Conservation (phyloP, 2,888 invertebrate species). For the Folsomia manolachei region DNA sequence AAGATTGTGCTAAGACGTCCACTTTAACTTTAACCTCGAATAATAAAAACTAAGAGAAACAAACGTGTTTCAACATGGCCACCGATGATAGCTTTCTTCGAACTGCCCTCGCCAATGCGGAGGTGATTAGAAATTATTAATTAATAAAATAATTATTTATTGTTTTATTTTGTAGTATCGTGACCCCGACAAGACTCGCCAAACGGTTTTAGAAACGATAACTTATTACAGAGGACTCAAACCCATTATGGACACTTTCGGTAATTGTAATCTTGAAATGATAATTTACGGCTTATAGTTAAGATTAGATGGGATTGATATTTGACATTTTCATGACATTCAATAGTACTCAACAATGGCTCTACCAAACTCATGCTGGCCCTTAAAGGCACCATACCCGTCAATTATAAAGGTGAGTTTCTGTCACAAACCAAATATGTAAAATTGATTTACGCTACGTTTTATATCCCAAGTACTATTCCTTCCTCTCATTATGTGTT, state of each 20-base stretch:
- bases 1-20: too few relatives aligned
- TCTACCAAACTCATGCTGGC: constrained; percentile 74
- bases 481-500: too few relatives aligned
- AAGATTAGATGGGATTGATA: background rate
- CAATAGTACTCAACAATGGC: constrained; percentile 74
- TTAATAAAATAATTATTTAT: background rate
- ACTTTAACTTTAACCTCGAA: too few relatives aligned
- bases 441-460: too few relatives aligned
- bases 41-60: too few relatives aligned
- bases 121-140: background rate
- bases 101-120: background rate
- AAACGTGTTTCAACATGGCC: background rate
- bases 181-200: constrained; percentile 65
- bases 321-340: constrained; percentile 18
- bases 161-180: constrained; percentile 61
- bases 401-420: constrained; percentile 74
- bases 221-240: constrained; percentile 65
- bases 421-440: too few relatives aligned
- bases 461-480: too few relatives aligned
- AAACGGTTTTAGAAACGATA: constrained; percentile 67
- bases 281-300: too few relatives aligned
- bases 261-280: too few relatives aligned
- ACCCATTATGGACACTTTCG: constrained; percentile 66
- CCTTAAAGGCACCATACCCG: constrained; percentile 88
- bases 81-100: background rate